Evolutionary conservation across 2,113 vertebrate species (phyloP).

Genomic region (Cryptotis parvus): DNA sequence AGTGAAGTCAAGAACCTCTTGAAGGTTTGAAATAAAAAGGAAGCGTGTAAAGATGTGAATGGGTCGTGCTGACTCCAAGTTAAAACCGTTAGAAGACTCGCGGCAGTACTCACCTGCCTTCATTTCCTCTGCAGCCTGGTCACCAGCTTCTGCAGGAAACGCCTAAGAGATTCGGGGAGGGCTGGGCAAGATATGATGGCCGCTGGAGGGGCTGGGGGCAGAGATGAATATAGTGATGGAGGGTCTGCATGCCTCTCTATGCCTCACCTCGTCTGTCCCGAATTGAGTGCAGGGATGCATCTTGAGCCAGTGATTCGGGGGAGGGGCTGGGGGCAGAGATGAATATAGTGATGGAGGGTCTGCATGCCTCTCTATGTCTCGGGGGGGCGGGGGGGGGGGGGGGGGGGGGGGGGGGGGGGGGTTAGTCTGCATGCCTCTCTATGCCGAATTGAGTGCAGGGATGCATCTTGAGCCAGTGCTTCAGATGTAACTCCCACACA

Average conservation of each 20-base stretch:
- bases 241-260: neutral
- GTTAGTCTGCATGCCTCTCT: too few relatives aligned
- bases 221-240: neutral
- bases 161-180: neutral
- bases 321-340: neutral
- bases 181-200: too few relatives aligned
- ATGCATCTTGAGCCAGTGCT: neutral
- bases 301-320: too few relatives aligned
- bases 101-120: neutral
- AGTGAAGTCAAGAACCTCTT: conserved; percentile 21
- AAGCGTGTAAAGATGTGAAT: neutral
- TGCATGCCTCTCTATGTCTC: too few relatives aligned
- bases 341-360: neutral
- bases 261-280: neutral
- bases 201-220: too few relatives aligned
- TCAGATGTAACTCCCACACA: neutral
- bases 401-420: too few relatives aligned
- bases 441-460: neutral
- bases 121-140: neutral
- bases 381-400: too few relatives aligned
- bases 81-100: neutral
- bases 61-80: neutral
- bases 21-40: neutral
- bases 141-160: neutral
- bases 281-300: neutral